A percentile compares a stretch with the other conserved stretches of the same genome.
Evolutionary conservation across 2,113 vertebrate genomes (phyloP).

Genomic region (Rostratula benghalensis): DNA sequence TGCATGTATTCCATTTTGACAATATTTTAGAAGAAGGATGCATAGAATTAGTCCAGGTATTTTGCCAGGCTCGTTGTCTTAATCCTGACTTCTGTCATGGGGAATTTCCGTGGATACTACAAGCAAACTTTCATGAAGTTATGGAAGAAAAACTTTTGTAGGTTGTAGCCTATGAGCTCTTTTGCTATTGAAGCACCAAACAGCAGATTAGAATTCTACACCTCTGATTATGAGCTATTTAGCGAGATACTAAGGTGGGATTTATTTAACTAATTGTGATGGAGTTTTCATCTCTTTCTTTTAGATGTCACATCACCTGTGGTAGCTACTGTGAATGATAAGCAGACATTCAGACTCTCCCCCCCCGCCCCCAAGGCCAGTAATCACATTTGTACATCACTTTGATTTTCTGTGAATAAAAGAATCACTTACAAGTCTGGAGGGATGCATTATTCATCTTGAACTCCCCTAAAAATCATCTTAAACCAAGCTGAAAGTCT

Average conservation of each 20-base stretch:
- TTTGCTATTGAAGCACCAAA: neutral
- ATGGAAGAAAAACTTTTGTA: neutral
- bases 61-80: neutral
- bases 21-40: neutral
- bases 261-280: neutral
- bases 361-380: neutral
- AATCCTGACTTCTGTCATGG: neutral
- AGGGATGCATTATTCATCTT: neutral
- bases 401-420: conserved; percentile 22
- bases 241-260: neutral
- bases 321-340: neutral
- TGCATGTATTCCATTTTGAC: neutral
- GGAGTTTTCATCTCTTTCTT: neutral
- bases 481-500: neutral
- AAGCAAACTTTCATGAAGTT: neutral
- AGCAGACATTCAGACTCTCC: neutral
- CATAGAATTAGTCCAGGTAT: neutral
- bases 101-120: neutral
- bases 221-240: neutral
- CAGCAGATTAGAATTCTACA: neutral
- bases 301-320: neutral
- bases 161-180: neutral
- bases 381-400: neutral
- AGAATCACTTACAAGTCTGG: neutral
- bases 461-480: neutral